Conservation (phyloP, 2,113 vertebrate species). For the Oryzias curvinotus region DNA sequence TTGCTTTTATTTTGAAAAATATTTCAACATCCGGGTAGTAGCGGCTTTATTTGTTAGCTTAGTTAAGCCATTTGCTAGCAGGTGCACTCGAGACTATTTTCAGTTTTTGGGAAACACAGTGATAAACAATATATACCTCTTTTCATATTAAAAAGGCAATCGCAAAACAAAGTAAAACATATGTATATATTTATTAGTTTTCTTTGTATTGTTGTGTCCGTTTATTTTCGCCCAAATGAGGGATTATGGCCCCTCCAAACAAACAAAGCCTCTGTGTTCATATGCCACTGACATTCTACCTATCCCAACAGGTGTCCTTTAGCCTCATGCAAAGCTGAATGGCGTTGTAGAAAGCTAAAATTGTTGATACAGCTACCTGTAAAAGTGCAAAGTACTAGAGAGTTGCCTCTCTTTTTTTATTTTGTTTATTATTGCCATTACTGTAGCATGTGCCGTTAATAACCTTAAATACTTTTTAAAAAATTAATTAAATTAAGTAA, state of each 20-base stretch:
- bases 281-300: conserved; percentile 33
- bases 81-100: conserved; percentile 31
- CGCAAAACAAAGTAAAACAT: too few relatives aligned
- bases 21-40: conserved; percentile 1
- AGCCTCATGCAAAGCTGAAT: conserved; percentile 18
- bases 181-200: too few relatives aligned
- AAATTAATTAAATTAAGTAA: background rate
- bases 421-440: background rate
- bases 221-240: too few relatives aligned
- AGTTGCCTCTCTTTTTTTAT: background rate
- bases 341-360: conserved; percentile 29
- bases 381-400: background rate
- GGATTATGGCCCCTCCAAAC: conserved; percentile 47
- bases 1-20: conserved; percentile 52
- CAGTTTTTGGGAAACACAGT: too few relatives aligned
- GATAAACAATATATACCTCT: too few relatives aligned
- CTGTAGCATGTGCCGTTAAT: background rate
- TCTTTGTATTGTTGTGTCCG: too few relatives aligned
- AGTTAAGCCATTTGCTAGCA: conserved; percentile 37
- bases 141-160: too few relatives aligned
- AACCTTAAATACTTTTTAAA: too few relatives aligned
- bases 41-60: conserved; percentile 3
- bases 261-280: conserved; percentile 57
- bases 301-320: conserved; percentile 33
- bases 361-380: conserved; percentile 10